Evolutionary conservation across 2,797 vertebrate species (phyloP).

Genomic region (Hoplostethus mediterraneus): DNA sequence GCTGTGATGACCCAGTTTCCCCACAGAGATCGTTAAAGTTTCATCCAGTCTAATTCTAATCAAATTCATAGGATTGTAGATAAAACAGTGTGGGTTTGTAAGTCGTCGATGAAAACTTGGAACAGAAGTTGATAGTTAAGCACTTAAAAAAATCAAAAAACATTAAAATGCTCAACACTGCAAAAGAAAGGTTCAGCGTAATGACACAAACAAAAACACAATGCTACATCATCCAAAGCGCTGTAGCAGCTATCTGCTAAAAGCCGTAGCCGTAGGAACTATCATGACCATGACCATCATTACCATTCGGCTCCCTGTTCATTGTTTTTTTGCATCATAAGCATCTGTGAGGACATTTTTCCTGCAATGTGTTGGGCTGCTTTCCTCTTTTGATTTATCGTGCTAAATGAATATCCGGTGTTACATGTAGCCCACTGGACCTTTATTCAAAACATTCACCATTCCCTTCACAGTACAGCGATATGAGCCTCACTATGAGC

Average conservation of each 20-base stretch:
- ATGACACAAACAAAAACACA: too few species aligned
- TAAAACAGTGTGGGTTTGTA: too few species aligned
- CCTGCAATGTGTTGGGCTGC: constrained; percentile 4
- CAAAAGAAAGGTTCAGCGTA: too few species aligned
- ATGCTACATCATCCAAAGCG: constrained; percentile 8
- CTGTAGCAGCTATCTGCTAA: background rate
- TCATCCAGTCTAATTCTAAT: constrained; percentile 48
- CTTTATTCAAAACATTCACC: constrained; percentile 32
- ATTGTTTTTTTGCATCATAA: constrained; percentile 13
- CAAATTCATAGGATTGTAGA: constrained; percentile 45
- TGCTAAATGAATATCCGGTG: constrained; percentile 39
- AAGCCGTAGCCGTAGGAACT: constrained; percentile 3
- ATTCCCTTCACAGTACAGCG: constrained; percentile 62
- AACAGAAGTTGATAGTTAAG: background rate
- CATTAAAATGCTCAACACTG: too few species aligned
- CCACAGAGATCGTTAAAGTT: constrained; percentile 47
- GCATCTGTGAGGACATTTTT: constrained; percentile 25
- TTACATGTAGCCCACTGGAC: constrained; percentile 23
- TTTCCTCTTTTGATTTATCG: constrained; percentile 40
- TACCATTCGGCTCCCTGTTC: background rate
- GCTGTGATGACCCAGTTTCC: constrained; percentile 49
- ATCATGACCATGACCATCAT: background rate
- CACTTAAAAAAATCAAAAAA: too few species aligned
- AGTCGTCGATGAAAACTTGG: constrained; percentile 27
- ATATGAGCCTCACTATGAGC: constrained; percentile 21